Percentiles rank a stretch among this genome's conserved stretches.
Conservation (phyloP, 2,113 vertebrate genomes). For the Actinemys pallida region DNA sequence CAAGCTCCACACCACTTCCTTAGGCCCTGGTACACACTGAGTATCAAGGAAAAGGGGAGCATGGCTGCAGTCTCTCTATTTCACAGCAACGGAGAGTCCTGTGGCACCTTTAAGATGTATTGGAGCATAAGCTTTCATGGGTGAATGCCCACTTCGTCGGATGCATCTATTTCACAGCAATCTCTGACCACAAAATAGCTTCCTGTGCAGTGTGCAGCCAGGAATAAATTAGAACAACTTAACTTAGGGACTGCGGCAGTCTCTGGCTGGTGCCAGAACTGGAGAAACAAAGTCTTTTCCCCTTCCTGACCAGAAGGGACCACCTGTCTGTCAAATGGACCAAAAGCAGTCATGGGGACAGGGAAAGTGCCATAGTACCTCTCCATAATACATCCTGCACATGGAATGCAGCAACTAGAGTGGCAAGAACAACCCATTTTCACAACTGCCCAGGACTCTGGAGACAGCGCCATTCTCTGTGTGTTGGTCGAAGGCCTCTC, state of each 20-base stretch:
- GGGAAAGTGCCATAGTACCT: neutral
- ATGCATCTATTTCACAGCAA: neutral
- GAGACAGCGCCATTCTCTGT: neutral
- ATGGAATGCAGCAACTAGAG: neutral
- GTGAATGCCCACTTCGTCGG: no score
- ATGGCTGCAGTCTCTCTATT: neutral
- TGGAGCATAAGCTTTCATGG: no score
- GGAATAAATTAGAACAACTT: accelerated
- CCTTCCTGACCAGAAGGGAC: neutral
- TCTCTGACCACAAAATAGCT: neutral
- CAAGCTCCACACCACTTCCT: neutral
- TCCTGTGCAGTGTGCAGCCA: neutral
- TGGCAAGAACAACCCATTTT: neutral
- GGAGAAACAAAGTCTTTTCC: neutral
- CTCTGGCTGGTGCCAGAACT: neutral
- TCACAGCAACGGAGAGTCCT: neutral
- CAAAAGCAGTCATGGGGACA: neutral
- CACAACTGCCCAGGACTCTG: neutral
- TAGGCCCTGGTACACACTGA: accelerated
- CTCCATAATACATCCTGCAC: neutral
- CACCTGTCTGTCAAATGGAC: neutral
- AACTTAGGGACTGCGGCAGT: neutral
- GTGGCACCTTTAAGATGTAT: no score
- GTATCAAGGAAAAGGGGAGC: neutral
- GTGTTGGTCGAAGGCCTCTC: neutral